Evolutionary conservation across 2,797 vertebrate species (phyloP).

Genomic region (Karalla daura): DNA sequence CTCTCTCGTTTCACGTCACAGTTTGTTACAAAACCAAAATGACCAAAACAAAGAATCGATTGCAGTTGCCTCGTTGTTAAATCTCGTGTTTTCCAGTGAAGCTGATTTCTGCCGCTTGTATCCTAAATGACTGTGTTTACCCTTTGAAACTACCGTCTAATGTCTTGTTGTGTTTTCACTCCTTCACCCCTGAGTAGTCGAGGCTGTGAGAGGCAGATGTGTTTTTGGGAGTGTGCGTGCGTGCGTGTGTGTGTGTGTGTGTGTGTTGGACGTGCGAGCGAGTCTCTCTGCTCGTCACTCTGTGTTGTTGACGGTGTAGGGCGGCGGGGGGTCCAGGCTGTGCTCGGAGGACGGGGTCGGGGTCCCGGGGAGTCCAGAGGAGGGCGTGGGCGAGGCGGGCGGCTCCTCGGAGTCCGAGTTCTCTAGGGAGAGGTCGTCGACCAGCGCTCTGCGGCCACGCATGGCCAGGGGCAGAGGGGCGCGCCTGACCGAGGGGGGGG

Average conservation of each 20-base stretch:
- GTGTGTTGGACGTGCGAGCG: conserved; percentile 16
- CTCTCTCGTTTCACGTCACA: conserved; percentile 48
- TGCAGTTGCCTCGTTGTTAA: conserved; percentile 49
- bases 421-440: conserved; percentile 90
- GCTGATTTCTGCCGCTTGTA: conserved; percentile 46
- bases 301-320: conserved; percentile 82
- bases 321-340: conserved; percentile 73
- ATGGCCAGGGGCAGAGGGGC: conserved; percentile 82
- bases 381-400: conserved; percentile 82
- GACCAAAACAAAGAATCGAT: too few species aligned
- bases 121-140: conserved; percentile 36
- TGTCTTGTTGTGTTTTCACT: conserved; percentile 50
- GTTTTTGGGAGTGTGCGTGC: conserved; percentile 32
- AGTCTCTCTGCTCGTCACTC: conserved; percentile 70
- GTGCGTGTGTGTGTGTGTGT: conserved; percentile 21
- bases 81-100: conserved; percentile 35
- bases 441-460: conserved; percentile 87
- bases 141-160: conserved; percentile 35
- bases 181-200: conserved; percentile 51
- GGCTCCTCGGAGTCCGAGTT: conserved; percentile 90
- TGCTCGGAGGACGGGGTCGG: conserved; percentile 81
- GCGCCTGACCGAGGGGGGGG: conserved; percentile 66
- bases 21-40: conserved; percentile 59
- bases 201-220: conserved; percentile 47
- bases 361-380: conserved; percentile 80